Evolutionary conservation across 2,797 vertebrate species (phyloP).

Genomic region (Pipistrellus nathusii): DNA sequence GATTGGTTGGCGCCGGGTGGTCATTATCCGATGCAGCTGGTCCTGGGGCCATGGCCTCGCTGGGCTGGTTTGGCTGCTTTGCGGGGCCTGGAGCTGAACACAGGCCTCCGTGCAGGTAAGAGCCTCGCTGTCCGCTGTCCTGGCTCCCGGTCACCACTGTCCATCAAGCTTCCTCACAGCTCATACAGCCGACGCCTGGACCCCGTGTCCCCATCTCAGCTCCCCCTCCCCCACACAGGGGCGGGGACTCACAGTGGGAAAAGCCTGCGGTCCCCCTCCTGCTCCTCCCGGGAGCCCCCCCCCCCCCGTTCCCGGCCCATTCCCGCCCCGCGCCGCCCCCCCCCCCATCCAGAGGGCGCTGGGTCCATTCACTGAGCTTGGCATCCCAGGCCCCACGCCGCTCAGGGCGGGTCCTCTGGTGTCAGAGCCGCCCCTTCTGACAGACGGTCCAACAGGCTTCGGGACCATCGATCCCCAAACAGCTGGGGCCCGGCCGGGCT

Average conservation of each 20-base stretch:
- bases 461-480: background rate
- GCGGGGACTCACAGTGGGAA: no score
- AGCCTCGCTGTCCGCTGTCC: background rate
- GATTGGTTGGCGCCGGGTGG: background rate
- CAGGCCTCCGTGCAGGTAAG: background rate
- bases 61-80: background rate
- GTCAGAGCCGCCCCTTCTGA: background rate
- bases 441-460: background rate
- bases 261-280: no score
- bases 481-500: background rate
- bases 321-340: no score
- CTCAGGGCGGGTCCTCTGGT: accelerated
- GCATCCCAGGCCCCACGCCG: no score
- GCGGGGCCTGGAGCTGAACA: background rate
- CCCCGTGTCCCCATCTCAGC: no score
- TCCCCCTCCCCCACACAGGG: no score
- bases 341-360: no score
- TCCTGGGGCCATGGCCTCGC: background rate
- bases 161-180: background rate
- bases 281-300: no score
- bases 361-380: no score
- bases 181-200: background rate
- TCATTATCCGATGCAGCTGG: background rate
- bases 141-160: background rate
- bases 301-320: no score